Evolutionary conservation across 2,888 invertebrate genomes (phyloP), one percentile per base, ranked within the genome.

Genomic region (Lomographa bimaculata): DNA sequence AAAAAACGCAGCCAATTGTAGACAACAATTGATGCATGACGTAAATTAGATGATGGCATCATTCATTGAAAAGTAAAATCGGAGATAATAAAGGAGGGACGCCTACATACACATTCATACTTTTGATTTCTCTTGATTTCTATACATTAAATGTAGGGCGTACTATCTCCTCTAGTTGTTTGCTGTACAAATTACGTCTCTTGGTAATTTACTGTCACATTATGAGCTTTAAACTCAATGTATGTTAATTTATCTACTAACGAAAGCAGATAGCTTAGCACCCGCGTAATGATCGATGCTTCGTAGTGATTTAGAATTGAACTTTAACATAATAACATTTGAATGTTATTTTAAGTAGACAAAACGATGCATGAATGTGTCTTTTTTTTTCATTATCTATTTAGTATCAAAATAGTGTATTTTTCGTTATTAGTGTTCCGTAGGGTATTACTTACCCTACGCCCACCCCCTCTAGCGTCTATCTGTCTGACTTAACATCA

Each of bases 1-100:
- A 34, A 38, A 44, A 41, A 44, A 12, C 7, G 7, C 30, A 32
- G 27, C 23, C 38, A 33, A 33, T 34, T 38, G 37, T 36, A 19
- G 8, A 14, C 14, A 14, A 14, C 14, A 37, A 37, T 28, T 27
- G 42, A 43, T 14, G 36, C 35, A 36, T 42, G 28, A 27, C 25
- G 27, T 34, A 7, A 41, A 26, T 30, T 28, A 17, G 30, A 35
- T 5, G 14, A 23, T 39, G 4, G 8, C 14, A 25, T 30, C 35
- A 41, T 41, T 41, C 35, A 41, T 29, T 25, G 24, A 12, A 19
- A 41, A 34, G 23, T 34, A 20, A 17, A 41, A 26, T 26, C 41
- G 41, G 35, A 23, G n/a, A 19, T 25, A 17, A 11, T 10, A 21
- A 21, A 33, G 7, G 11, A 23, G 21, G 36, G 30, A 32, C 42